Conservation (phyloP, 2,113 vertebrate genomes). For the Plestiodon gilberti region DNA sequence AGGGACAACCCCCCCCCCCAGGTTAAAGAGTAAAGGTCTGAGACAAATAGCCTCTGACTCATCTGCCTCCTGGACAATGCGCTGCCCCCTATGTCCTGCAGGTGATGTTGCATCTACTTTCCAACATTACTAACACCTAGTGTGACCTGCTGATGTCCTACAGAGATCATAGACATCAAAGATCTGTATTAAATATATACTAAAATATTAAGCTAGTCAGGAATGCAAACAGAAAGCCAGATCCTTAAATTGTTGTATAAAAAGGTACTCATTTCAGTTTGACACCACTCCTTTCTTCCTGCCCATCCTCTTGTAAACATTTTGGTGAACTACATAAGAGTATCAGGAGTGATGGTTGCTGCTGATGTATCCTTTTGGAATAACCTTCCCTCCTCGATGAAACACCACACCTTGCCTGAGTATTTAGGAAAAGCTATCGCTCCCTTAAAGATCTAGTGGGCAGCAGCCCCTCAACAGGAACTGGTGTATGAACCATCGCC, state of each 20-base stretch:
- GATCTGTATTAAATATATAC: not conserved
- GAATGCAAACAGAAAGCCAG: not conserved
- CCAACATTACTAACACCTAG: not conserved
- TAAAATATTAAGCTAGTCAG: not conserved
- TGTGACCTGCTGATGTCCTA: not conserved
- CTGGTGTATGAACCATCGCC: slow-evolving; percentile 75
- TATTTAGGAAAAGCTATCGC: slow-evolving; percentile 42
- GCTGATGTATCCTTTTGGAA: slow-evolving; percentile 10
- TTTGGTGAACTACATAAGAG: not conserved
- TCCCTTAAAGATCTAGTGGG: slow-evolving; percentile 75
- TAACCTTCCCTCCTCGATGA: not conserved
- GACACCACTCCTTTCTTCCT: not conserved
- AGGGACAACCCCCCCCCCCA: too few species aligned
- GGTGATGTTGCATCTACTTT: too few species aligned
- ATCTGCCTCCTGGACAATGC: too few species aligned
- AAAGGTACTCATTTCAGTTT: not conserved
- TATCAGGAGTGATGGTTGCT: not conserved
- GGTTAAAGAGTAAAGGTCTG: too few species aligned
- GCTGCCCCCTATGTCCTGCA: too few species aligned
- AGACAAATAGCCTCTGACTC: too few species aligned
- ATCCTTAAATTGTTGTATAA: rapidly evolving
- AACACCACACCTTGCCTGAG: slow-evolving; percentile 35
- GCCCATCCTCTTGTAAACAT: rapidly evolving
- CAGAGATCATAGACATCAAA: not conserved
- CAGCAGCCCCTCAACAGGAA: slow-evolving; percentile 76